Evolutionary conservation across 2,113 vertebrate genomes (phyloP).

Genomic region (Brachyhypopomus occidentalis): DNA sequence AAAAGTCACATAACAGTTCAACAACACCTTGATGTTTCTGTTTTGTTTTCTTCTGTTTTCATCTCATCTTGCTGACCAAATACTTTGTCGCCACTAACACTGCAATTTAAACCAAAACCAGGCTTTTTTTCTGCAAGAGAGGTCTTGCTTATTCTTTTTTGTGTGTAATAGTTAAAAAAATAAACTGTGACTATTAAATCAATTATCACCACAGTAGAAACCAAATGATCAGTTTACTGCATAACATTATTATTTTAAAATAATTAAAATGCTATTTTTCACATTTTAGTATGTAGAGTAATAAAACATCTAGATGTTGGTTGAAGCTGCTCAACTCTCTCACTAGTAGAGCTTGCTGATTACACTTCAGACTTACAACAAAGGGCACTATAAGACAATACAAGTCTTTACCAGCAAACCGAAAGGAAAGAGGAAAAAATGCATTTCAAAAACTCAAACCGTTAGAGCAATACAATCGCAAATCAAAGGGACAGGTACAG

Average conservation of each 20-base stretch:
- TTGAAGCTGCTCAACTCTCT: constrained; percentile 70
- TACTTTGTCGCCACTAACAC: too few relatives aligned
- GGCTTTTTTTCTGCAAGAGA: too few relatives aligned
- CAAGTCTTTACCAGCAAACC: constrained; percentile 69
- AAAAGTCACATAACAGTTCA: constrained; percentile 69
- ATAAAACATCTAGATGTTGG: constrained; percentile 72
- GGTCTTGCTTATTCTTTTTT: too few relatives aligned
- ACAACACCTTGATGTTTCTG: constrained; percentile 73
- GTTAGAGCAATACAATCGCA: constrained; percentile 76
- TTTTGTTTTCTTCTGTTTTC: not conserved
- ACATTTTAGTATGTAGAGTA: not conserved
- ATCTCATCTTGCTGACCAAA: too few relatives aligned
- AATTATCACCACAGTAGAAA: too few relatives aligned
- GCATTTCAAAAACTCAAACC: constrained; percentile 70
- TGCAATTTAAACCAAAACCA: too few relatives aligned
- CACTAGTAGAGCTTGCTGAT: constrained; percentile 70
- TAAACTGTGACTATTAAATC: too few relatives aligned
- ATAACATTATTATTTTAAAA: not conserved
- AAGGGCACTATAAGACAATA: constrained; percentile 73
- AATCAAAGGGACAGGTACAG: constrained; percentile 81
- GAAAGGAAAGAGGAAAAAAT: constrained; percentile 50
- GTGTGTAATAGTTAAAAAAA: too few relatives aligned
- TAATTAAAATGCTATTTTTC: not conserved
- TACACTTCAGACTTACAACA: constrained; percentile 75
- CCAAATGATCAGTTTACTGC: not conserved